Conservation (phyloP, 2,797 vertebrate species). For the Sphenodon punctatus region DNA sequence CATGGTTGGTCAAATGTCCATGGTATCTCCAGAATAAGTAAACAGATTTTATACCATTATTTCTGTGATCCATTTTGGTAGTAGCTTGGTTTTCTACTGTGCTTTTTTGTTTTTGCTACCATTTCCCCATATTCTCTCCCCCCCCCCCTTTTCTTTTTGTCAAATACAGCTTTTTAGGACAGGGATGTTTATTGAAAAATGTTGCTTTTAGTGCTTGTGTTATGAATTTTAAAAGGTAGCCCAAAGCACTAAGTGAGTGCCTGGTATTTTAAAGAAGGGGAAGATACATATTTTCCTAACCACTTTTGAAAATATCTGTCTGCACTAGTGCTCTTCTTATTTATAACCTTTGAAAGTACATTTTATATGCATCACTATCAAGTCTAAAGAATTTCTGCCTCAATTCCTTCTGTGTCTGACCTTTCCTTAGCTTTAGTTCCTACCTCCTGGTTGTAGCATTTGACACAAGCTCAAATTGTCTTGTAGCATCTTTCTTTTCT, state of each 20-base stretch:
- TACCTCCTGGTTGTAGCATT: not conserved
- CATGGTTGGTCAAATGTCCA: too few species aligned
- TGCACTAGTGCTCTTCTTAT: not conserved
- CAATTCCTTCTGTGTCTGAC: not conserved
- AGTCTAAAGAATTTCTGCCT: not conserved
- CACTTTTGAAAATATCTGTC: not conserved
- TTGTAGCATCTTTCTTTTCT: not conserved
- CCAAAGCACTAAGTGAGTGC: not conserved
- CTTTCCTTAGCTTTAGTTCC: not conserved
- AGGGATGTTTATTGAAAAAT: not conserved
- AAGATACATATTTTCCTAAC: not conserved
- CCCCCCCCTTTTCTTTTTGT: not conserved
- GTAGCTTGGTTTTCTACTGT: too few species aligned
- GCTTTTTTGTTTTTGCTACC: too few species aligned
- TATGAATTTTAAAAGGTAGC: not conserved
- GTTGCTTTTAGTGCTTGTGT: not conserved
- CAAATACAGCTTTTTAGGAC: not conserved
- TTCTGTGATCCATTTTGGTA: too few species aligned
- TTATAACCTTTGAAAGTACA: not conserved
- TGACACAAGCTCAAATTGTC: not conserved
- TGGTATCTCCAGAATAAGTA: too few species aligned
- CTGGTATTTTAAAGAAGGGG: not conserved
- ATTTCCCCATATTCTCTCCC: too few species aligned
- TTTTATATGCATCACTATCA: not conserved
- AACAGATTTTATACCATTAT: too few species aligned